phyloP scores from a whole-genome alignment of 2,888 invertebrate species.

The Muschampia plurimacula region DNA sequence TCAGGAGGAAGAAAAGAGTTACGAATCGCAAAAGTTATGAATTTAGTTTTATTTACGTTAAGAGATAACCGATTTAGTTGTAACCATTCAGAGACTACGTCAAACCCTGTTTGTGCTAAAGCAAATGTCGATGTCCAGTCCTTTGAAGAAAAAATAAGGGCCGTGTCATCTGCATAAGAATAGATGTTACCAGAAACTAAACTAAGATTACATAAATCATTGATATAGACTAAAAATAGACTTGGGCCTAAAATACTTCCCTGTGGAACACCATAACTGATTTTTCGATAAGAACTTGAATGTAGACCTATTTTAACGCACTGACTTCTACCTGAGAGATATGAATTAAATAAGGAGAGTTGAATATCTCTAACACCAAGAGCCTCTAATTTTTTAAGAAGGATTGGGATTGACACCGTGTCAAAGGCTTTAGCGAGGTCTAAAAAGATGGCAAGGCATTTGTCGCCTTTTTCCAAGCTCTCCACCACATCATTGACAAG shows the following conservation, averaged over 20 bases:
- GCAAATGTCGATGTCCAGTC: neutral
- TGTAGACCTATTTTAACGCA: neutral
- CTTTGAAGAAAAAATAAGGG: neutral
- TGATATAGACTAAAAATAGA: neutral
- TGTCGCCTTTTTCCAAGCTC: neutral
- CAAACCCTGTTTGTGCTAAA: neutral
- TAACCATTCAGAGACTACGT: neutral
- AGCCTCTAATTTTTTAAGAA: slow-evolving; percentile 7
- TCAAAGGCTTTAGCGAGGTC: slow-evolving; percentile 21
- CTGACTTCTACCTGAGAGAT: neutral
- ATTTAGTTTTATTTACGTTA: neutral
- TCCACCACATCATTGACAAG: neutral
- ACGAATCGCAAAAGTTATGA: neutral
- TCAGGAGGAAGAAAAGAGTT: neutral
- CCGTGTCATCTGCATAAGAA: neutral
- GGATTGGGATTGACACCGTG: slow-evolving; percentile 4
- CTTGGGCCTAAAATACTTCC: no score
- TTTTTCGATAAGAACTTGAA: no score
- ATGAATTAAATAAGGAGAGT: neutral
- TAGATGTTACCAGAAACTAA: neutral
- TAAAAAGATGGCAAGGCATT: slow-evolving; percentile 3
- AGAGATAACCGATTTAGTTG: neutral
- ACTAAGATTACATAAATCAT: neutral
- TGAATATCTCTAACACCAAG: neutral
- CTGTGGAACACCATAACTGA: no score